A percentile compares a stretch with the other conserved stretches of the same genome.
These are phyloP conservation scores for Lophotriccus pileatus DNA, from an alignment of 2,797 vertebrate genomes.

Conservation along the genomic window DNA sequence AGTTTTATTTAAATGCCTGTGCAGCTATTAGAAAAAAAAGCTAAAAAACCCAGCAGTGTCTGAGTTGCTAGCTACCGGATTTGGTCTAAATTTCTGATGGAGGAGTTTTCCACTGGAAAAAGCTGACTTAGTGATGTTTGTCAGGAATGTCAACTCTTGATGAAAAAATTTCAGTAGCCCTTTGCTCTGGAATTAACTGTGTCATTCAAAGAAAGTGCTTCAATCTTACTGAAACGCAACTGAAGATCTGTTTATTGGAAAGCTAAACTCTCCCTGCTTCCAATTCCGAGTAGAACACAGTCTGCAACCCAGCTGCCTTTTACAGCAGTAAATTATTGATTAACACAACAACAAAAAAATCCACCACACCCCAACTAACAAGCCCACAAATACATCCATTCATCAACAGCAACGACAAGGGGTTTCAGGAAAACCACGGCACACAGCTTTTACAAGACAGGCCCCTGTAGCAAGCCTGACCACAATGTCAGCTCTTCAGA, in stretches of 20 bases:
- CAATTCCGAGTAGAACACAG: neutral
- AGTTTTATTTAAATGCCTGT: neutral
- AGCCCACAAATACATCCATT: neutral
- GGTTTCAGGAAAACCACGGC: neutral
- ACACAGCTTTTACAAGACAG: neutral
- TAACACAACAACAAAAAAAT: neutral
- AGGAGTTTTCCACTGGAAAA: conserved; percentile 2
- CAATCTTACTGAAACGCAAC: neutral
- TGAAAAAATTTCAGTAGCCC: neutral
- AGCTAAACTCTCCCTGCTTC: neutral
- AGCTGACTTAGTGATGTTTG: neutral
- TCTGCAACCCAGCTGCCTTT: neutral
- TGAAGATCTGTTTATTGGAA: neutral
- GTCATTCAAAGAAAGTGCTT: neutral
- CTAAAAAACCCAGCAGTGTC: neutral
- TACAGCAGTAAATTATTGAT: neutral
- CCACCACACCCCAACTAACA: neutral
- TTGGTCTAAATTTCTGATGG: neutral
- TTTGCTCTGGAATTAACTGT: neutral
- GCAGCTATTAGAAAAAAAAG: neutral
- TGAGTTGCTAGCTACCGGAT: neutral
- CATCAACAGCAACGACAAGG: neutral
- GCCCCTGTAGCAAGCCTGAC: neutral
- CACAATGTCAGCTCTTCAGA: neutral
- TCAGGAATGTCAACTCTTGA: neutral